phyloP scores from a whole-genome alignment of 2,888 invertebrate species.

The Sclerodermus sp. region DNA sequence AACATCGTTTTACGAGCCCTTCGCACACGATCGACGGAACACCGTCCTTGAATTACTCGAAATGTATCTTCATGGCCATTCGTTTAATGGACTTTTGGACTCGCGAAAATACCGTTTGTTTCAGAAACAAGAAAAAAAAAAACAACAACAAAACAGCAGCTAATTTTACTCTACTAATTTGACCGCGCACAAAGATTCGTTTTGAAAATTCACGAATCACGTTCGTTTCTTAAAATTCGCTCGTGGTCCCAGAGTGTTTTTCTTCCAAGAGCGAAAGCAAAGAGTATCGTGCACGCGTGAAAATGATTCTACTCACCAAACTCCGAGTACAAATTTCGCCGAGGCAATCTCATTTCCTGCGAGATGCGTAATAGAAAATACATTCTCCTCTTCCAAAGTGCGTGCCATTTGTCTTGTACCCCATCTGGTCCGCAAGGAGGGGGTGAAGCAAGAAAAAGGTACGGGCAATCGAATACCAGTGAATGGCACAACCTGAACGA shows the following conservation, averaged over 20 bases:
- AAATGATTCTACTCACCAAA: no score
- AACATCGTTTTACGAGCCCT: not conserved
- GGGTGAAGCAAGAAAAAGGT: conserved; percentile 17
- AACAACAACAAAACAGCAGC: no score
- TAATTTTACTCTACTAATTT: no score
- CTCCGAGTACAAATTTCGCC: no score
- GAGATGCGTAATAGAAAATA: not conserved
- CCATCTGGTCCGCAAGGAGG: conserved; percentile 18
- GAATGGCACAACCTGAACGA: conserved; percentile 46
- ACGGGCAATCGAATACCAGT: conserved; percentile 28
- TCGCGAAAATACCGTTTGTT: not conserved
- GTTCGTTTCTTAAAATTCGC: not conserved
- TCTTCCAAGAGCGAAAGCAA: no score
- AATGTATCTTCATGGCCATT: no score
- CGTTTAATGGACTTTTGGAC: not conserved
- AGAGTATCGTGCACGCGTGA: no score
- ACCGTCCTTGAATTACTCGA: not conserved
- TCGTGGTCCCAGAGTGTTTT: no score
- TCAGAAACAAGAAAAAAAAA: not conserved
- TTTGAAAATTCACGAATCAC: no score
- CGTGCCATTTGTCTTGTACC: not conserved
- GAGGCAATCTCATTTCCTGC: no score
- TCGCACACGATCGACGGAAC: not conserved
- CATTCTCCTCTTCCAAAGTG: conserved; percentile 1
- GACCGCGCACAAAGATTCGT: no score